These are phyloP conservation scores for Pegoplata infirma DNA, from an alignment of 2,888 invertebrate species.

Conservation along the genomic window DNA sequence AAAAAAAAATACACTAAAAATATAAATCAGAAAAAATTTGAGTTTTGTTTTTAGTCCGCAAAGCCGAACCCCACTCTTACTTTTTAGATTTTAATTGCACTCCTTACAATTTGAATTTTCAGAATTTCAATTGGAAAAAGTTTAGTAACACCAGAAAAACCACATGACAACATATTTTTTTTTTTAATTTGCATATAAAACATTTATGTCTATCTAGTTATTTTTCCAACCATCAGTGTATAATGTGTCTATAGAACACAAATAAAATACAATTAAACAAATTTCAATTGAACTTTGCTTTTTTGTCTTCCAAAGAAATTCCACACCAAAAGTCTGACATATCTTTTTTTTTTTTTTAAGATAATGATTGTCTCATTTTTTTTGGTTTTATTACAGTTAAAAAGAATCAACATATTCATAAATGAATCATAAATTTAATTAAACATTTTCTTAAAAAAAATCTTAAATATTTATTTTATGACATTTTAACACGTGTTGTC, in stretches of 20 bases:
- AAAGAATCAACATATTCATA: conserved; percentile 2
- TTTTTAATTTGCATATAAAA: no score
- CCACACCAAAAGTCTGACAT: conserved; percentile 27
- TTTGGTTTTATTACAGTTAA: not conserved
- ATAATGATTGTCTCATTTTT: conserved; percentile 47
- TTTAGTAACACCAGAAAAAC: not conserved
- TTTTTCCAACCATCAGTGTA: not conserved
- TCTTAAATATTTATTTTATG: not conserved
- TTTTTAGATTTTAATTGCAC: no score
- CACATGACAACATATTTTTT: not conserved
- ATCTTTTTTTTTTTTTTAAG: no score
- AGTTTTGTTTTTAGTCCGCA: no score
- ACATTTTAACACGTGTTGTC: conserved; percentile 25
- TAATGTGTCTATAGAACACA: conserved; percentile 3
- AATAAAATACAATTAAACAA: conserved; percentile 57
- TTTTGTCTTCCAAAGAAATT: conserved; percentile 50
- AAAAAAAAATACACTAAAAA: no score
- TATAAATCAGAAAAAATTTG: no score
- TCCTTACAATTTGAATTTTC: no score
- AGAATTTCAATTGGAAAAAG: no score
- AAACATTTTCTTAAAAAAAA: conserved; percentile 9
- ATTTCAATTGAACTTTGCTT: conserved; percentile 62
- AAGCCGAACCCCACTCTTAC: no score
- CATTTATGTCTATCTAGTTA: no score
- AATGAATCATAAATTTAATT: conserved; percentile 42